Percentiles rank a stretch among this genome's conserved stretches.
Evolutionary conservation across 1,140 invertebrate species (phyloP).

Genomic region (Neuroterus valhalla): DNA sequence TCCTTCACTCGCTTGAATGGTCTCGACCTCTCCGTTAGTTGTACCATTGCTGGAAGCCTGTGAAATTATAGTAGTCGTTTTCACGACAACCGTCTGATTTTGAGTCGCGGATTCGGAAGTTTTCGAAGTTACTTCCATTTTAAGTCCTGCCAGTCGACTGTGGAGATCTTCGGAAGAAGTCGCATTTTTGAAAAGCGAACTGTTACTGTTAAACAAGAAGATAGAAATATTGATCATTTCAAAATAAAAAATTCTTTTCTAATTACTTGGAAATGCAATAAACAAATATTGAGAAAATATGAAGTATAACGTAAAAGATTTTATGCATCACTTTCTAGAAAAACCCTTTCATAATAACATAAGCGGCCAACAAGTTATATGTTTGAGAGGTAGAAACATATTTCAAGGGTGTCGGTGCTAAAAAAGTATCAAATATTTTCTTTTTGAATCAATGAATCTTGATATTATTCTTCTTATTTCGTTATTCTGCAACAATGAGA

Average conservation of each 20-base stretch:
- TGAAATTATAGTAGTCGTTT: slow-evolving; percentile 72
- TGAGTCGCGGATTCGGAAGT: slow-evolving; percentile 72
- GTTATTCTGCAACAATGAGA: too few relatives aligned
- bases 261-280: too few relatives aligned
- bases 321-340: too few relatives aligned
- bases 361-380: too few relatives aligned
- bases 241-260: too few relatives aligned
- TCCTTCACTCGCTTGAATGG: slow-evolving; percentile 65
- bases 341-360: too few relatives aligned
- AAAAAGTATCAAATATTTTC: too few relatives aligned
- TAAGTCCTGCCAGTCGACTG: slow-evolving; percentile 70
- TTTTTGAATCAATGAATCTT: too few relatives aligned
- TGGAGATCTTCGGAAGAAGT: slow-evolving; percentile 73
- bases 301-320: too few relatives aligned
- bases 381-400: too few relatives aligned
- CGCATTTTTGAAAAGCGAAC: slow-evolving; percentile 73
- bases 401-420: too few relatives aligned
- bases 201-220: slow-evolving; percentile 67
- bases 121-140: slow-evolving; percentile 73
- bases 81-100: slow-evolving; percentile 71
- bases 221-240: slow-evolving; percentile 8
- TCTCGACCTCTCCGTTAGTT: slow-evolving; percentile 70
- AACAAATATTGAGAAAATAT: slow-evolving; percentile 8
- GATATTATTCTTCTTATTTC: too few relatives aligned
- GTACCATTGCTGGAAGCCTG: slow-evolving; percentile 71